These are phyloP conservation scores for Balaeniceps rex DNA, from an alignment of 2,113 vertebrate species.

Conservation along the genomic window DNA sequence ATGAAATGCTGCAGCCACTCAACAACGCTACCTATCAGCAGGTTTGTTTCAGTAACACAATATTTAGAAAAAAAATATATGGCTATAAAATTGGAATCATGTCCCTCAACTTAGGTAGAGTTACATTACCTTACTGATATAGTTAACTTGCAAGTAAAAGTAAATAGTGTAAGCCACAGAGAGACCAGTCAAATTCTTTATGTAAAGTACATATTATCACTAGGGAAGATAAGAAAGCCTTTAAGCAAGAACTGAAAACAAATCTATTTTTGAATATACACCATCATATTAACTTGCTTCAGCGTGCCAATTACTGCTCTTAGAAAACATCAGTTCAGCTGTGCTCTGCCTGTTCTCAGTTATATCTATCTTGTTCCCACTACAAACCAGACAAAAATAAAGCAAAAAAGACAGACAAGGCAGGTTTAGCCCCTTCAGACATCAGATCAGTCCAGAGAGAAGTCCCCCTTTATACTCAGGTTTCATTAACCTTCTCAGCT, in stretches of 20 bases:
- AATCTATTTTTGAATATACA: not conserved
- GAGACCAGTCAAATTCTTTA: not conserved
- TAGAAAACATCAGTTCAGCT: not conserved
- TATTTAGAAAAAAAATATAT: accelerated
- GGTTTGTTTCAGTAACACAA: not conserved
- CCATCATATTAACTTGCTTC: not conserved
- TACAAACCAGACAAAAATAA: not conserved
- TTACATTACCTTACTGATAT: not conserved
- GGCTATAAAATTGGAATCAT: not conserved
- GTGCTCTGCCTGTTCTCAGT: not conserved
- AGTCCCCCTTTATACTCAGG: not conserved
- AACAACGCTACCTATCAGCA: not conserved
- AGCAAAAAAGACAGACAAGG: not conserved
- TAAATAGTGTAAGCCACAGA: slow-evolving; percentile 15
- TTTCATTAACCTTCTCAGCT: not conserved
- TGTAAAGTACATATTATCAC: not conserved
- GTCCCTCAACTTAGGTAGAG: not conserved
- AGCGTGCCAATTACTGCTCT: not conserved
- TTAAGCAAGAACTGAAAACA: slow-evolving; percentile 24
- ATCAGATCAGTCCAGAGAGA: not conserved
- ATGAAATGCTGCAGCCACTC: not conserved
- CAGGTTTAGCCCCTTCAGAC: not conserved
- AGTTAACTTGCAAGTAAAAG: not conserved
- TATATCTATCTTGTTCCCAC: not conserved
- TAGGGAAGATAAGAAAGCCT: slow-evolving; percentile 2